phyloP scores from a whole-genome alignment of 1,140 invertebrate species.

The Mactra quadrangularis region DNA sequence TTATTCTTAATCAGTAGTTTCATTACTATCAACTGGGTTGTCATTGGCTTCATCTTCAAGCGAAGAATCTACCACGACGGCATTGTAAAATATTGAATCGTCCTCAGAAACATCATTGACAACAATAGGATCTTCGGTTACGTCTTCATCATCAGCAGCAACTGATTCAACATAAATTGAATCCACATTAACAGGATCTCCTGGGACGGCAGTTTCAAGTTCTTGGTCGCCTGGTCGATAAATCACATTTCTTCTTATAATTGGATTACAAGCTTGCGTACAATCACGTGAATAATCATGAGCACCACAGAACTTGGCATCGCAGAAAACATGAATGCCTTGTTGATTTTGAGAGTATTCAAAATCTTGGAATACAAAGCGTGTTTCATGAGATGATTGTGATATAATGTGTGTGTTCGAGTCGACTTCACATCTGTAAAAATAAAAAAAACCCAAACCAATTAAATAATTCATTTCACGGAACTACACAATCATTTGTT shows the following conservation, averaged over 20 bases:
- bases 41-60: no score
- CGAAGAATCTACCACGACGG: no score
- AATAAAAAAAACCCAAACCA: background rate
- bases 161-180: no score
- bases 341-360: slow-evolving; percentile 55
- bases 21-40: no score
- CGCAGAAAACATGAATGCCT: slow-evolving; percentile 55
- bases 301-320: slow-evolving; percentile 55
- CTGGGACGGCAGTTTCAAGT: no score
- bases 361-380: slow-evolving; percentile 62
- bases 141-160: no score
- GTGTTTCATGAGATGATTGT: slow-evolving; percentile 63
- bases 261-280: slow-evolving; percentile 50
- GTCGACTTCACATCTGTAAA: slow-evolving; percentile 60
- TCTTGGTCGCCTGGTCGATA: no score
- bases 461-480: background rate
- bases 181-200: no score
- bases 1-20: no score
- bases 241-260: background rate
- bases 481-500: background rate
- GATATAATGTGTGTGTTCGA: slow-evolving; percentile 56
- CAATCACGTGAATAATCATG: slow-evolving; percentile 49
- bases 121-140: no score
- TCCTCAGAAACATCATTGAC: no score
- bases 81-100: no score